Evolutionary conservation across 2,888 invertebrate species (phyloP).

Genomic region (Coelopa pilipes): DNA sequence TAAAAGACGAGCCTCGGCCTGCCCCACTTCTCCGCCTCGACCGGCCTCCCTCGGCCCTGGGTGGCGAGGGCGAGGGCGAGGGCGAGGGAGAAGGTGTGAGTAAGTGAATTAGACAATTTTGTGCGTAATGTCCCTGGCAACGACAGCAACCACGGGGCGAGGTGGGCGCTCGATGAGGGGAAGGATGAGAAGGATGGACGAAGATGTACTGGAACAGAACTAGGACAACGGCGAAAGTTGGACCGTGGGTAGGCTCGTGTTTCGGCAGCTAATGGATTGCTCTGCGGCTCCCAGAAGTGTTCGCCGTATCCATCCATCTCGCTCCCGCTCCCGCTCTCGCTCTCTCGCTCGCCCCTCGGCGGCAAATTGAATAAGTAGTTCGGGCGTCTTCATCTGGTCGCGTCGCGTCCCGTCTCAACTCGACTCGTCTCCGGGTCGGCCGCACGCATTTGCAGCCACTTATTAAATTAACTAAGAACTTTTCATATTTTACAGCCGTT

Average conservation of each 20-base stretch:
- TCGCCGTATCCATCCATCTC: background rate
- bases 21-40: background rate
- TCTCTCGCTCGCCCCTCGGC: background rate
- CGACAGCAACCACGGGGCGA: conserved; percentile 6
- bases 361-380: no score
- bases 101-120: conserved; percentile 36
- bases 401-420: background rate
- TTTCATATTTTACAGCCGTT: conserved; percentile 22
- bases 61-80: no score
- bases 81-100: conserved; percentile 23
- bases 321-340: background rate
- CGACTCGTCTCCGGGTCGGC: background rate
- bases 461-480: conserved; percentile 29
- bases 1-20: background rate
- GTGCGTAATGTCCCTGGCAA: conserved; percentile 29
- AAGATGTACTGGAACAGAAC: background rate
- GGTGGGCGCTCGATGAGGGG: background rate
- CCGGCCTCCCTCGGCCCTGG: background rate
- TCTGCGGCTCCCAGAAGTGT: conserved; percentile 26
- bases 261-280: conserved; percentile 29
- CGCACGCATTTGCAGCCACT: conserved; percentile 17
- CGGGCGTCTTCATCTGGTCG: no score
- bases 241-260: conserved; percentile 1
- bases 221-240: conserved; percentile 26
- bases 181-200: background rate